A percentile compares a stretch with the other conserved stretches of the same genome.
Conservation (phyloP, 1,140 invertebrate genomes). For the Tetragonula clypearis region DNA sequence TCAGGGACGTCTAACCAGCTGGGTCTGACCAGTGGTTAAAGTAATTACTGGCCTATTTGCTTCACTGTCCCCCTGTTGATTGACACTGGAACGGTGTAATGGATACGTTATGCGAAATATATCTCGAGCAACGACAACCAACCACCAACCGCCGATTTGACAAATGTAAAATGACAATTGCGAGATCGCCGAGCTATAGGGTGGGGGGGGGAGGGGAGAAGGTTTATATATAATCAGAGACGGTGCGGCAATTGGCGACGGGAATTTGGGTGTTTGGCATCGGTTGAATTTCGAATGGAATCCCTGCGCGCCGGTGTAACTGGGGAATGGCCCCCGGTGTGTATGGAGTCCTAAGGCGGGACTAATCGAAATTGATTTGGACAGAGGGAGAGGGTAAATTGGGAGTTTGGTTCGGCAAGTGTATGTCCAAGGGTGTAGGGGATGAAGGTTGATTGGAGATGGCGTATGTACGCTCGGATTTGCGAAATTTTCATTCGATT, state of each 20-base stretch:
- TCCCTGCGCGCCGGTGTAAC: neutral
- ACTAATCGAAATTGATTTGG: slow-evolving; percentile 19
- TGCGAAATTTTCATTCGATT: neutral
- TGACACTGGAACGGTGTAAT: slow-evolving; percentile 29
- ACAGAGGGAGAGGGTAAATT: neutral
- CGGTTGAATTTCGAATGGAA: slow-evolving; percentile 1
- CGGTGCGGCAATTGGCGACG: neutral
- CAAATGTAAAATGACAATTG: slow-evolving; percentile 3
- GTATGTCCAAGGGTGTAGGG: neutral
- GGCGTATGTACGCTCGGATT: neutral
- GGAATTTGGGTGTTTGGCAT: neutral
- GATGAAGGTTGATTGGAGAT: neutral
- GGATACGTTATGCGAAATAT: slow-evolving; percentile 22
- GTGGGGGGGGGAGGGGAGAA: too few relatives aligned
- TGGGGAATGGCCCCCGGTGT: neutral
- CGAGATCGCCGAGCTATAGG: neutral
- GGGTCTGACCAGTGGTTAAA: slow-evolving; percentile 24
- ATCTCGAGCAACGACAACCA: neutral
- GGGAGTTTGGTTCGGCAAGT: neutral
- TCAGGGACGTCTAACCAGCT: slow-evolving; percentile 13
- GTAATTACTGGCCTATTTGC: slow-evolving; percentile 46
- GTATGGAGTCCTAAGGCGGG: slow-evolving; percentile 8
- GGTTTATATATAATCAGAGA: slow-evolving; percentile 1
- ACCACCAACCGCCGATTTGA: neutral
- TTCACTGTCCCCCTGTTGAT: slow-evolving; percentile 14